Evolutionary conservation across 2,888 invertebrate species (phyloP), one percentile per base, ranked within the genome.

Genomic region (Celastrina argiolus): DNA sequence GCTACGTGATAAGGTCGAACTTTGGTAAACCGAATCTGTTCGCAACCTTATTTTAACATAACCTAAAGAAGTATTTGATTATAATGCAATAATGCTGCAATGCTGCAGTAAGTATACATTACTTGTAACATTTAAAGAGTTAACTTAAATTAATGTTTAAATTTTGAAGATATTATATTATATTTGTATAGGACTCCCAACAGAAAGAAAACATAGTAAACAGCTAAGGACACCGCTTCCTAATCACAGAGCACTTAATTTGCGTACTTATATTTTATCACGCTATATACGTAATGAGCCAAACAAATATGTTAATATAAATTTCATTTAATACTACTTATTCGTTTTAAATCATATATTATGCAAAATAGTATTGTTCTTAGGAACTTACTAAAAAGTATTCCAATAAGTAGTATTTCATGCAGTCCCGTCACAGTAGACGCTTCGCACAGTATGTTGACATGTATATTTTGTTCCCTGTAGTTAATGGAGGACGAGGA

Each of bases 391-490:
- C 0, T n/a, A 56, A 14, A 4, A 58, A 45, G 2, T n/a, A 31
- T 51, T 7, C 8, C 2, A 34, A 26, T 56, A 69, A 63, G 63
- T 65, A 65, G 63, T 63, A 63, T 26, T 63, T 58, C 28, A n/a
- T 63, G 18, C 26, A 41, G 22, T 76, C 74, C 69, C 69, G 72
- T 74, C 81, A 81, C 77, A 67, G 71, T 88, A 90, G 89, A 74
- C 74, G 89, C 88, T 89, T 88, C 67, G 89, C 89, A 89, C 89
- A 77, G 88, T 88, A 88, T 83, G 74, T 88, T 89, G 87, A 88
- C 82, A 81, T 87, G 79, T 83, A 74, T 78, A 78, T 36, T 85
- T 75, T 81, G 77, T 75, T 82, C 76, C 82, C 78, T 41, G 58
- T 65, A 65, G 74, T 88, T 88, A 88, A 84, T 88, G 67, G 79